Base-by-base conservation (phyloP, 1,140 invertebrate species). In the Ostrea denselamellosa region DNA sequence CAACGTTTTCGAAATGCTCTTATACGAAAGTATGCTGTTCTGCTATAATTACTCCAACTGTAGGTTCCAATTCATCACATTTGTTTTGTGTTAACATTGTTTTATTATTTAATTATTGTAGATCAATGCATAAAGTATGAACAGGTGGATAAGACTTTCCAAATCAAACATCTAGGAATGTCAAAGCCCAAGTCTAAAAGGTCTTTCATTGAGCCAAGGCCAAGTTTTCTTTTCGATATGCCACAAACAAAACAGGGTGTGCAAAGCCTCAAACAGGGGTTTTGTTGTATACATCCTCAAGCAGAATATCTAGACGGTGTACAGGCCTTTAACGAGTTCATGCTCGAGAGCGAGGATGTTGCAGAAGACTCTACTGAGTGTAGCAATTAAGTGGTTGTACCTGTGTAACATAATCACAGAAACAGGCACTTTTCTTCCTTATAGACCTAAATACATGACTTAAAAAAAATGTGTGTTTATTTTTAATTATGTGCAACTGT, bases 131-230 rank as follows among this genome's bases (percentile, higher is more conserved):
- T 77, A 8, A 77, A 77, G 17, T 77, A 44, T 10, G 12, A 12
- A 2, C 22, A 14, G 25, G 14, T 2, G 2, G 25, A 77, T 14
- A 28, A 34, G 9, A 12, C 10, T 25, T 25, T 77, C 25, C 8
- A 77, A 77, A 12, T 77, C 22, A 25, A 77, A 10, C 3, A 77
- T 28, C 25, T 77, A 28, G 68, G 68, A 28, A 77, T 77, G 68
- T 77, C 68, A 77, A 77, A 34, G 28, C 17, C 68, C 8, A 77
- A 34, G 68, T 77, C 68, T 8, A 77, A 77, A 28, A 77, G 68
- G 28, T 77, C 68, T 4, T 77, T 77, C 68, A 77, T 77, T 77
- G 9, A 17, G 8, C 68, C 68, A 10, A 77, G 9, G 25, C 22
- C 25, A 28, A 22, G 25, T 34, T 77, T 77, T 77, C 25, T 12